Conservation (phyloP, 37 sponge, comb jelly and placozoan species). For the Petrosia ficiformis region DNA sequence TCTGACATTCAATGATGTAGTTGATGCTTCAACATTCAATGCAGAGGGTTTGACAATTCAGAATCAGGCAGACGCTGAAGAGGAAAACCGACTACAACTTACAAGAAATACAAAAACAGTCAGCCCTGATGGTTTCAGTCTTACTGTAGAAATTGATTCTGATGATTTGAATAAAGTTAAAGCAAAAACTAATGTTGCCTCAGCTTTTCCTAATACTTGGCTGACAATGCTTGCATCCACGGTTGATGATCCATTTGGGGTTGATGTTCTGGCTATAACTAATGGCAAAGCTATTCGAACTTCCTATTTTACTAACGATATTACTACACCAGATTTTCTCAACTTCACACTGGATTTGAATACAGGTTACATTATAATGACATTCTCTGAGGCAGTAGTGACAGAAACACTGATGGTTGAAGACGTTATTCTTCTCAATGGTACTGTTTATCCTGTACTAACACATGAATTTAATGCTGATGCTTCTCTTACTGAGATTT, state of each 20-base stretch:
- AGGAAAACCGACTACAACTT: conserved; percentile 14
- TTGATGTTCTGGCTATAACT: conserved; percentile 65
- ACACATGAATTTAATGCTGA: conserved; percentile 3
- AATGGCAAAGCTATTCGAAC: conserved; percentile 70
- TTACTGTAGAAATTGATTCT: conserved; percentile 36
- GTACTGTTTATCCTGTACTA: conserved; percentile 5
- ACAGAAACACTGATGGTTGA: conserved; percentile 31
- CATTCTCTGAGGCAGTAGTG: conserved; percentile 72
- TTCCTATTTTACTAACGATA: conserved; percentile 30
- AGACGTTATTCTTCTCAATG: conserved; percentile 27
- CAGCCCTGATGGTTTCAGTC: conserved; percentile 58
- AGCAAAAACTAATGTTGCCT: conserved; percentile 38
- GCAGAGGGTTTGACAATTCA: conserved; percentile 60
- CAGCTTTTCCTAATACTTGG: conserved; percentile 46
- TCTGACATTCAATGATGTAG: conserved; percentile 78
- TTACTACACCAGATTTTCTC: conserved; percentile 51
- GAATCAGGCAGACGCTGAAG: conserved; percentile 15
- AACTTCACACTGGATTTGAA: conserved; percentile 68
- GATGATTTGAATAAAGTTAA: conserved; percentile 75
- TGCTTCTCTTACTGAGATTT: background rate
- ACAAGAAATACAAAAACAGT: conserved; percentile 30
- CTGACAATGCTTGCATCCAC: conserved; percentile 59
- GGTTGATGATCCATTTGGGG: conserved; percentile 74
- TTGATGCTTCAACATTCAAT: conserved; percentile 41
- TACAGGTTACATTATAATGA: conserved; percentile 37